Conservation (phyloP, 2,888 invertebrate genomes). For the Tyria jacobaeae region DNA sequence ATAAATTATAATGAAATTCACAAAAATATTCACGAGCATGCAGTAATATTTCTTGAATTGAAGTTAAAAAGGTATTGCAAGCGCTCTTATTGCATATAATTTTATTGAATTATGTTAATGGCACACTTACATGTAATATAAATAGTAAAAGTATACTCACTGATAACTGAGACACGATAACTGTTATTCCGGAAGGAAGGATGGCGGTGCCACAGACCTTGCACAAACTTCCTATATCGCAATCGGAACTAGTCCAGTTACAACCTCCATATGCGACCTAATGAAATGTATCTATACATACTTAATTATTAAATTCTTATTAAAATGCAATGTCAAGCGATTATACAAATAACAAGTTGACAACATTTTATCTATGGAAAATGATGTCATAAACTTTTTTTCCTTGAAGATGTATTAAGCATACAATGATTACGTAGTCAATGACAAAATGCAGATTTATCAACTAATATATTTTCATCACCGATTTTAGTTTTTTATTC, state of each 20-base stretch:
- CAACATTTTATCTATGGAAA: constrained; percentile 22
- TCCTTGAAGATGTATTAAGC: constrained; percentile 28
- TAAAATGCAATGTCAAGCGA: constrained; percentile 48
- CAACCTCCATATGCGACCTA: constrained; percentile 44
- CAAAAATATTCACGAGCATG: constrained; percentile 19
- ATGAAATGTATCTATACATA: constrained; percentile 50
- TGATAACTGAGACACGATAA: constrained; percentile 48
- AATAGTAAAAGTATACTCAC: constrained; percentile 22
- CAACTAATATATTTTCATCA: not conserved
- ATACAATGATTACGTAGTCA: not conserved
- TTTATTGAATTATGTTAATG: constrained; percentile 39
- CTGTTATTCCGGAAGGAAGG: constrained; percentile 73
- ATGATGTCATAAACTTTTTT: constrained; percentile 39
- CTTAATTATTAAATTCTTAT: constrained; percentile 37
- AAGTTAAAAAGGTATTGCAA: constrained; percentile 26
- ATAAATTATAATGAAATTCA: constrained; percentile 1
- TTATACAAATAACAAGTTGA: constrained; percentile 4
- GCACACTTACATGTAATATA: constrained; percentile 12
- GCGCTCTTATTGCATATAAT: constrained; percentile 14
- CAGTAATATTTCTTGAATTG: constrained; percentile 29
- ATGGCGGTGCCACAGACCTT: constrained; percentile 66
- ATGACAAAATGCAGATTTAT: not conserved
- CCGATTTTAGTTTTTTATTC: not conserved
- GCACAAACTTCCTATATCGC: constrained; percentile 70
- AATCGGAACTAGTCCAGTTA: constrained; percentile 59